Conservation (phyloP, 2,113 vertebrate species). For the Actenoides hombroni region DNA sequence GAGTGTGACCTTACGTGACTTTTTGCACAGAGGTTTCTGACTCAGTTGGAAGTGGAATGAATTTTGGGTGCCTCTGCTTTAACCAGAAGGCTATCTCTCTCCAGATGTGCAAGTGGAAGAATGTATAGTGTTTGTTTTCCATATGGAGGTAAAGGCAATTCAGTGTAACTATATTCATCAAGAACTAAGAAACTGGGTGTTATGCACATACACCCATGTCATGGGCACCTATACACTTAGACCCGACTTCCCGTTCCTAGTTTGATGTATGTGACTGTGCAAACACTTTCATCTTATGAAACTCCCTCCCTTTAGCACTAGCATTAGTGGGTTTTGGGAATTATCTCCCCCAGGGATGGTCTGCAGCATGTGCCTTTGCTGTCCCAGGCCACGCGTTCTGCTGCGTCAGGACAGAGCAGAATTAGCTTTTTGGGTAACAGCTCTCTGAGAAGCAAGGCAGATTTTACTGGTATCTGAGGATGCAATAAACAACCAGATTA, state of each 20-base stretch:
- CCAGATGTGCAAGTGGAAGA: neutral
- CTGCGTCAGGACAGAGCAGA: conserved; percentile 62
- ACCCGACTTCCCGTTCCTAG: neutral
- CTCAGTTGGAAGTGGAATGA: neutral
- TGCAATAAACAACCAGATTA: conserved; percentile 19
- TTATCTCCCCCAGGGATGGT: neutral
- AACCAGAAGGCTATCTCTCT: neutral
- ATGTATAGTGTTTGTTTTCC: neutral
- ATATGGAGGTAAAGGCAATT: neutral
- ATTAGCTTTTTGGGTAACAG: conserved; percentile 67
- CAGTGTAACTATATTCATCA: neutral
- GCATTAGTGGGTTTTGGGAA: neutral
- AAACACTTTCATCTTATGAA: neutral
- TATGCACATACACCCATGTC: rapidly evolving
- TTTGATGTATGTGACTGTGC: neutral
- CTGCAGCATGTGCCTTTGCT: conserved; percentile 30
- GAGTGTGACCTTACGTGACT: neutral
- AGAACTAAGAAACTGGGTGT: neutral
- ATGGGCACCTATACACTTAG: rapidly evolving
- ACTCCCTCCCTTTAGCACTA: neutral
- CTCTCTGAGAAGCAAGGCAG: conserved; percentile 55
- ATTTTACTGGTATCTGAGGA: conserved; percentile 60
- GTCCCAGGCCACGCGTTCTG: conserved; percentile 26
- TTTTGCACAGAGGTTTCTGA: neutral
- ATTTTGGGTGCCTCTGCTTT: neutral